Conservation (phyloP, 2,888 invertebrate species). For the Microchrysa polita region DNA sequence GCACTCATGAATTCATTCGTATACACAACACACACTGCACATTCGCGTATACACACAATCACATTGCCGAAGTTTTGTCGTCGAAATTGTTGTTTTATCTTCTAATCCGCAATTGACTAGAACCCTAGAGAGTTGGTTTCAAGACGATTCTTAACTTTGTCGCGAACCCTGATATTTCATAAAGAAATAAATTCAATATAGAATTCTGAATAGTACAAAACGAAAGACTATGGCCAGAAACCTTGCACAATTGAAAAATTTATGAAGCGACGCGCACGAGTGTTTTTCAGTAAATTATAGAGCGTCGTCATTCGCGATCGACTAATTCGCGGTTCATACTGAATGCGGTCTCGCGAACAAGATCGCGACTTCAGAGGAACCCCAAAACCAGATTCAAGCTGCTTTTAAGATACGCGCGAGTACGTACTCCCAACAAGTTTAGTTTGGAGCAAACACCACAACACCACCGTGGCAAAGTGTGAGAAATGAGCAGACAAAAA, state of each 20-base stretch:
- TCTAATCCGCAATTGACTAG: not conserved
- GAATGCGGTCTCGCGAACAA: not conserved
- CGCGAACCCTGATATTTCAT: not conserved
- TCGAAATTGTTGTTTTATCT: not conserved
- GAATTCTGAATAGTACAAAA: not conserved
- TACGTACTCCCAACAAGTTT: not conserved
- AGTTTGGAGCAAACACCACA: too few relatives aligned
- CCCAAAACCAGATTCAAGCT: slow-evolving; percentile 18
- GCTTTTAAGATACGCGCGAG: not conserved
- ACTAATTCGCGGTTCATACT: slow-evolving; percentile 34
- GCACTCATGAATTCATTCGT: slow-evolving; percentile 24
- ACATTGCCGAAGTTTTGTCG: not conserved
- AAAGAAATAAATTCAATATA: not conserved
- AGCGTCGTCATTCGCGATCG: slow-evolving; percentile 13
- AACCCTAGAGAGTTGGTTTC: not conserved
- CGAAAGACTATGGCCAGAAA: slow-evolving; percentile 30
- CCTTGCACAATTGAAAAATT: slow-evolving; percentile 9
- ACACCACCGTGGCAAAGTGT: not conserved
- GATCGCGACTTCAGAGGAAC: slow-evolving; percentile 27
- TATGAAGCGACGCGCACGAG: slow-evolving; percentile 12
- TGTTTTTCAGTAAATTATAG: too few relatives aligned
- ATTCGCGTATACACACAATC: not conserved
- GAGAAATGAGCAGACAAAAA: not conserved
- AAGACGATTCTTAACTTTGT: not conserved
- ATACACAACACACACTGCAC: slow-evolving; percentile 25